These are phyloP conservation scores for Asarcornis scutulata DNA, from an alignment of 2,113 vertebrate genomes.

Conservation along the genomic window DNA sequence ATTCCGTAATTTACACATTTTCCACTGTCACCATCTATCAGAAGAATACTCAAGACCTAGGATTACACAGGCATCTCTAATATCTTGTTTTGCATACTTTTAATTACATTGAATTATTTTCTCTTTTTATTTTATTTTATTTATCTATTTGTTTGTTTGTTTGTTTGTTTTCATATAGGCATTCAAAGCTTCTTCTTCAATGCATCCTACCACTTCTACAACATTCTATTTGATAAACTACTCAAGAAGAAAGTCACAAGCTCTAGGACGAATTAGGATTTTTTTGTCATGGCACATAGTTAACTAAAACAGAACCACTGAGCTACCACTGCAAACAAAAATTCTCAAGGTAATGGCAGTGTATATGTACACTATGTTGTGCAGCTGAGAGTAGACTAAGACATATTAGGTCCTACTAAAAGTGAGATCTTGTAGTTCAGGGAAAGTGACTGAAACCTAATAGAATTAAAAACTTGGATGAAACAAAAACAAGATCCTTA, in stretches of 20 bases:
- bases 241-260: background rate
- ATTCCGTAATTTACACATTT: background rate
- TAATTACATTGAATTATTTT: background rate
- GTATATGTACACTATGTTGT: background rate
- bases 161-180: background rate
- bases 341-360: background rate
- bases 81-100: background rate
- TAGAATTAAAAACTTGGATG: background rate
- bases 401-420: background rate
- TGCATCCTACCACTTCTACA: background rate
- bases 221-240: background rate
- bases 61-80: background rate
- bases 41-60: background rate
- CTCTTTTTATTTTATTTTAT: background rate
- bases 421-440: background rate
- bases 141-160: too few relatives aligned
- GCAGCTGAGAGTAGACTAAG: background rate
- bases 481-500: background rate
- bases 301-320: background rate
- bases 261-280: background rate
- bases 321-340: background rate
- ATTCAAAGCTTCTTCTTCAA: background rate
- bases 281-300: background rate
- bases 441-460: background rate
- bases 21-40: background rate